Evolutionary conservation across 2,797 vertebrate species (phyloP).

Genomic region (Hylomyscus alleni): DNA sequence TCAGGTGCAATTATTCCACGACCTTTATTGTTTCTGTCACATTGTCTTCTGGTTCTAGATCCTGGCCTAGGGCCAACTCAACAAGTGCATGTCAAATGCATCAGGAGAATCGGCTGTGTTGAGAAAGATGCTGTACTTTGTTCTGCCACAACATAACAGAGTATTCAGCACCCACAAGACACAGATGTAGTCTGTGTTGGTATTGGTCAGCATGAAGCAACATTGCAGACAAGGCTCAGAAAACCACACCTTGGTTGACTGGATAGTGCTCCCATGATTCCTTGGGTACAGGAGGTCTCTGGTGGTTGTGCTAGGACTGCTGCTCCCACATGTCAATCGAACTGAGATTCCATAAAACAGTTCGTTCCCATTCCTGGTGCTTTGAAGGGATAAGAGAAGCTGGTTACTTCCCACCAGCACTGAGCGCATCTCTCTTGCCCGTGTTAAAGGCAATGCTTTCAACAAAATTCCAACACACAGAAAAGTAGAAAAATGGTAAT

Average conservation of each 20-base stretch:
- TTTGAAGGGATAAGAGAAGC: constrained; percentile 13
- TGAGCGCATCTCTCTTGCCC: constrained; percentile 42
- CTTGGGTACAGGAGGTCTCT: not conserved
- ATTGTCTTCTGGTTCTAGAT: not conserved
- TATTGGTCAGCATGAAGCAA: not conserved
- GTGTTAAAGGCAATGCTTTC: constrained; percentile 58
- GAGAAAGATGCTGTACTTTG: constrained; percentile 20
- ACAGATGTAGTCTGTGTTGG: not conserved
- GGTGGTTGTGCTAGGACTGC: not conserved
- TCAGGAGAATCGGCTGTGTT: not conserved
- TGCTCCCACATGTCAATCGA: not conserved
- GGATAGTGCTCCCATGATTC: not conserved
- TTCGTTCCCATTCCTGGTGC: not conserved
- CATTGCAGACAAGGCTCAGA: not conserved
- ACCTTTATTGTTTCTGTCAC: not conserved
- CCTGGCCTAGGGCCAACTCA: not conserved
- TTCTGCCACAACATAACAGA: constrained; percentile 10
- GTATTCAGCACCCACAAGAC: not conserved
- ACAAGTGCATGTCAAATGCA: not conserved
- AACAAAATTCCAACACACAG: not conserved
- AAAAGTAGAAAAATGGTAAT: not conserved
- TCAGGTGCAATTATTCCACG: not conserved
- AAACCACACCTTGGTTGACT: not conserved
- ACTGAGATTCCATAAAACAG: constrained; percentile 17
- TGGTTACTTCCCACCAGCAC: not conserved